Conservation (phyloP, 2,888 invertebrate genomes). For the Cataglyphis albicans region DNA sequence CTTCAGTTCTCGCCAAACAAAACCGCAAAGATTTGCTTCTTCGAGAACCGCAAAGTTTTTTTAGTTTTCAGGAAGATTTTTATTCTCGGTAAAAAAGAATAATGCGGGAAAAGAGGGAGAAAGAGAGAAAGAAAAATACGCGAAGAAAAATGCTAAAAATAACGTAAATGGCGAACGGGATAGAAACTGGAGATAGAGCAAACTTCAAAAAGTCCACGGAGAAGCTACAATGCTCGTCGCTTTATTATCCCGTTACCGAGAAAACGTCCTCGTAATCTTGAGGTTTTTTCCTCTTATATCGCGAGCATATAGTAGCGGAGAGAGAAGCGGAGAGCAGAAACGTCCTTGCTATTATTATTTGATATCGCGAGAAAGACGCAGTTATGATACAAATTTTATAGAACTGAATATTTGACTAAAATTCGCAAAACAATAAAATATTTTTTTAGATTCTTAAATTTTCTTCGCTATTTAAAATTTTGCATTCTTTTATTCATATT, state of each 20-base stretch:
- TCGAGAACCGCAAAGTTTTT: conserved; percentile 35
- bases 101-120: conserved; percentile 18
- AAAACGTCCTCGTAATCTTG: conserved; percentile 75
- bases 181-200: conserved; percentile 25
- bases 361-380: conserved; percentile 11
- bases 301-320: not conserved
- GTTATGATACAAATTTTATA: not conserved
- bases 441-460: not conserved
- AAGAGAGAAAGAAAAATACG: conserved; percentile 14
- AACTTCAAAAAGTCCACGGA: conserved; percentile 64
- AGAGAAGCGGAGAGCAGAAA: not conserved
- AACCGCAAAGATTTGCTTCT: conserved; percentile 37
- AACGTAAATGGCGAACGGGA: conserved; percentile 47
- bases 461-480: not conserved
- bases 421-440: not conserved
- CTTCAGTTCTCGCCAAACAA: conserved; percentile 38
- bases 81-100: conserved; percentile 49
- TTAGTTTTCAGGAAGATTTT: conserved; percentile 56
- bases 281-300: conserved; percentile 60
- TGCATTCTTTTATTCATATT: not conserved
- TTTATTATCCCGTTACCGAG: conserved; percentile 80
- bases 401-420: conserved; percentile 27
- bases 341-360: conserved; percentile 39
- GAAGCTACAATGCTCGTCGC: conserved; percentile 75
- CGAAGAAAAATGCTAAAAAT: conserved; percentile 42